Conservation (phyloP, 2,888 invertebrate species). For the Tachina lurida region DNA sequence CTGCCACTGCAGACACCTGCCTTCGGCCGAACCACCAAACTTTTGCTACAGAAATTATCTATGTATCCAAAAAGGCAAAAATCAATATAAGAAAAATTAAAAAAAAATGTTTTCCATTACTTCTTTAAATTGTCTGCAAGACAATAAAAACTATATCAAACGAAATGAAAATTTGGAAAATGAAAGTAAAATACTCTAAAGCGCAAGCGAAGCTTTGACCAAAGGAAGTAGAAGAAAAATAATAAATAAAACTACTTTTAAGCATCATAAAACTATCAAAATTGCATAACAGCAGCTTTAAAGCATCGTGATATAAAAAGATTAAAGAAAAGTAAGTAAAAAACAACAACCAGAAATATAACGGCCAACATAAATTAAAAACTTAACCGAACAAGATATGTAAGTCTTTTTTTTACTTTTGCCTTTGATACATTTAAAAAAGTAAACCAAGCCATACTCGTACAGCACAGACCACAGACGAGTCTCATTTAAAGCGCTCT, state of each 20-base stretch:
- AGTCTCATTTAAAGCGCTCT: slow-evolving; percentile 12
- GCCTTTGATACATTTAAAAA: slow-evolving; percentile 7
- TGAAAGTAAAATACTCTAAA: slow-evolving; percentile 35
- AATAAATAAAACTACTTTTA: slow-evolving; percentile 9
- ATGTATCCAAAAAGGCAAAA: not conserved
- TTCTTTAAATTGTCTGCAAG: not conserved
- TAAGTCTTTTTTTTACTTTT: slow-evolving; percentile 45
- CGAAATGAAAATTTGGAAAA: slow-evolving; percentile 32
- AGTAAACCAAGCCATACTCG: slow-evolving; percentile 24
- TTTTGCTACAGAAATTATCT: not conserved
- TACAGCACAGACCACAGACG: slow-evolving; percentile 16
- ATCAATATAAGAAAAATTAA: slow-evolving; percentile 3
- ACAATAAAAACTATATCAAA: slow-evolving; percentile 16
- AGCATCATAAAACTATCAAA: slow-evolving; percentile 51
- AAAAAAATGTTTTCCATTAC: not conserved
- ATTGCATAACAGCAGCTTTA: slow-evolving; percentile 62
- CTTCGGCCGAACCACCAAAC: not conserved
- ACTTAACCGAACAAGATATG: slow-evolving; percentile 60
- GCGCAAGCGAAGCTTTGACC: slow-evolving; percentile 4
- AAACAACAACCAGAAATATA: slow-evolving; percentile 19
- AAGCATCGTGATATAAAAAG: slow-evolving; percentile 45
- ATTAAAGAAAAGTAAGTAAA: not conserved
- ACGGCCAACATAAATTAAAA: slow-evolving; percentile 43
- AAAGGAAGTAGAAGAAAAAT: slow-evolving; percentile 29
- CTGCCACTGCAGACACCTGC: slow-evolving; percentile 17